Conservation (phyloP, 2,888 invertebrate genomes). For the Pristionchus exspectatus region DNA sequence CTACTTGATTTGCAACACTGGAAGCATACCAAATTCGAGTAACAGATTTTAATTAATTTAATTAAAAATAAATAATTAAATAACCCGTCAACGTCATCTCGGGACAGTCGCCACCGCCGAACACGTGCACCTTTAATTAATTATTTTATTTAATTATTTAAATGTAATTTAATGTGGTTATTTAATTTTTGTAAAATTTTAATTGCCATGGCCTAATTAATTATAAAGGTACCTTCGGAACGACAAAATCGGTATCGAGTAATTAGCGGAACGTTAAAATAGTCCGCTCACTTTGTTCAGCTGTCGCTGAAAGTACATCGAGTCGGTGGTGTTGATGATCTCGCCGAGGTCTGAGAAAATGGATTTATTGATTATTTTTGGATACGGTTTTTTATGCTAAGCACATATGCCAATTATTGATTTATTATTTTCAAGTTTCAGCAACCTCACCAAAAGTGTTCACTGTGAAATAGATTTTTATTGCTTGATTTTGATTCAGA, state of each 20-base stretch:
- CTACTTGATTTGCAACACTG: conserved; percentile 5
- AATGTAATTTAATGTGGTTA: neutral
- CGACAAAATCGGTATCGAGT: too few species aligned
- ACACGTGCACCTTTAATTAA: conserved; percentile 79
- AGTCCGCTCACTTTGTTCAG: conserved; percentile 64
- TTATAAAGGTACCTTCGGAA: too few species aligned
- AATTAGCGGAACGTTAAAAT: neutral
- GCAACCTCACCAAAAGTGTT: neutral
- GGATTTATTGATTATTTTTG: neutral
- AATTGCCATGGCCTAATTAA: too few species aligned
- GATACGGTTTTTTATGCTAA: too few species aligned
- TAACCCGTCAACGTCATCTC: conserved; percentile 85
- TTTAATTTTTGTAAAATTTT: neutral
- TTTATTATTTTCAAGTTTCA: neutral
- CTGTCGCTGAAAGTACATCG: conserved; percentile 76
- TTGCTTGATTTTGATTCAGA: neutral
- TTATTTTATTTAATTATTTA: conserved; percentile 23
- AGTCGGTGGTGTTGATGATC: conserved; percentile 76
- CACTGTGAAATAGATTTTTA: neutral
- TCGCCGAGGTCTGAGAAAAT: conserved; percentile 68
- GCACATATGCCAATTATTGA: neutral
- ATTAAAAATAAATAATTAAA: conserved; percentile 29
- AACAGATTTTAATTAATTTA: neutral
- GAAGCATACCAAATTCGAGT: neutral
- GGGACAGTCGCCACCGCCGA: conserved; percentile 87